Evolutionary conservation across 2,797 vertebrate species (phyloP).

Genomic region (Leptoclinus maculatus): DNA sequence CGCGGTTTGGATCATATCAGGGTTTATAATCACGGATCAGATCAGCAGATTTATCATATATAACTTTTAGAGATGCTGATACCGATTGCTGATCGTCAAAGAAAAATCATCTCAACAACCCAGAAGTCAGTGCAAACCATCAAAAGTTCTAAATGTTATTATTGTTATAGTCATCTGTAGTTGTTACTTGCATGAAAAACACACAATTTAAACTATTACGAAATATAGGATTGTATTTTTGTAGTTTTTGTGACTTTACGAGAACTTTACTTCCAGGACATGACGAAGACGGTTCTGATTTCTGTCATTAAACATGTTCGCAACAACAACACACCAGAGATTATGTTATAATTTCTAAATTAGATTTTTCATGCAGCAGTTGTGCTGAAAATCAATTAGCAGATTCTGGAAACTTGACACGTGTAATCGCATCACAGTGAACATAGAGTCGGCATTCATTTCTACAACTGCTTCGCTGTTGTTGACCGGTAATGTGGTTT

Average conservation of each 20-base stretch:
- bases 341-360: not conserved
- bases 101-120: no score
- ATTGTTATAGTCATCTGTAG: not conserved
- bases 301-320: not conserved
- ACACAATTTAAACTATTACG: not conserved
- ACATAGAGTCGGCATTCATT: conserved; percentile 25
- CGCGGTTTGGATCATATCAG: no score
- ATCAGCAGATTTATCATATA: no score
- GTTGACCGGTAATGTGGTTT: conserved; percentile 25
- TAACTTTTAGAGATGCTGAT: no score
- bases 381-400: conserved; percentile 27
- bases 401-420: conserved; percentile 19
- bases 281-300: not conserved
- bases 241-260: not conserved
- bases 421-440: conserved; percentile 24
- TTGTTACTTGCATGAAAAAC: not conserved
- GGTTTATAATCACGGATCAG: no score
- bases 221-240: no score
- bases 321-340: not conserved
- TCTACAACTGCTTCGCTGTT: conserved; percentile 8
- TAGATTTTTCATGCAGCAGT: not conserved
- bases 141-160: not conserved
- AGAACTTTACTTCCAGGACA: not conserved
- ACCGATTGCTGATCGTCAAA: no score
- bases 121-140: not conserved